Percentiles rank a stretch among this genome's conserved stretches.
These are phyloP conservation scores for Nasonovia ribisnigri DNA, from an alignment of 2,888 invertebrate genomes.

Conservation along the genomic window DNA sequence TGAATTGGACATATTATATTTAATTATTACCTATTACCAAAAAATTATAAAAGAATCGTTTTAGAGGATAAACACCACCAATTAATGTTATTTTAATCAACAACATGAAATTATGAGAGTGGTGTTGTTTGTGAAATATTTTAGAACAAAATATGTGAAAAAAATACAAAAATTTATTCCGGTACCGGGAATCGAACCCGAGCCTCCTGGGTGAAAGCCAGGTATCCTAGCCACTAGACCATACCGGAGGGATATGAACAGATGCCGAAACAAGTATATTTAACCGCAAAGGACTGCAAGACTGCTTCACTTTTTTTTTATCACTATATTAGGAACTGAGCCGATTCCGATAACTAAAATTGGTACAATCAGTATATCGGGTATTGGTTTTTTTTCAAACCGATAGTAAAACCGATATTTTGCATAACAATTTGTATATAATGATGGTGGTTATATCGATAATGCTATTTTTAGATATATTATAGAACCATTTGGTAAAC, in stretches of 20 bases:
- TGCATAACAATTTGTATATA: too few relatives aligned
- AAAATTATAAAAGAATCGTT: neutral
- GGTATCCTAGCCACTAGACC: constrained; percentile 76
- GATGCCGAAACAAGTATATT: neutral
- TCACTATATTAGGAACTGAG: too few relatives aligned
- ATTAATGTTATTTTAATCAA: neutral
- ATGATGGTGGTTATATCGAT: too few relatives aligned
- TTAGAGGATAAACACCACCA: neutral
- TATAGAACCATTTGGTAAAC: too few relatives aligned
- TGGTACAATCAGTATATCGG: too few relatives aligned
- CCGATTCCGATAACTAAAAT: too few relatives aligned
- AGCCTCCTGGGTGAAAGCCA: constrained; percentile 78
- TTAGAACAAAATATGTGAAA: neutral
- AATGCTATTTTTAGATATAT: too few relatives aligned
- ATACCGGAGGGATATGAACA: constrained; percentile 66
- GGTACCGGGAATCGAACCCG: constrained; percentile 79
- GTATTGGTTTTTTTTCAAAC: too few relatives aligned
- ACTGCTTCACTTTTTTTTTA: neutral
- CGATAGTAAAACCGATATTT: too few relatives aligned
- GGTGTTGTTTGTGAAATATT: too few relatives aligned
- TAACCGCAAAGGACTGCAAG: neutral
- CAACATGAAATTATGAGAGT: neutral
- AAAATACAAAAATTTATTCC: constrained; percentile 17
- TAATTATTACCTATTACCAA: too few relatives aligned
- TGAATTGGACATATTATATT: neutral